Base-by-base conservation (phyloP, 2,113 vertebrate genomes). In the Mola mola region DNA sequence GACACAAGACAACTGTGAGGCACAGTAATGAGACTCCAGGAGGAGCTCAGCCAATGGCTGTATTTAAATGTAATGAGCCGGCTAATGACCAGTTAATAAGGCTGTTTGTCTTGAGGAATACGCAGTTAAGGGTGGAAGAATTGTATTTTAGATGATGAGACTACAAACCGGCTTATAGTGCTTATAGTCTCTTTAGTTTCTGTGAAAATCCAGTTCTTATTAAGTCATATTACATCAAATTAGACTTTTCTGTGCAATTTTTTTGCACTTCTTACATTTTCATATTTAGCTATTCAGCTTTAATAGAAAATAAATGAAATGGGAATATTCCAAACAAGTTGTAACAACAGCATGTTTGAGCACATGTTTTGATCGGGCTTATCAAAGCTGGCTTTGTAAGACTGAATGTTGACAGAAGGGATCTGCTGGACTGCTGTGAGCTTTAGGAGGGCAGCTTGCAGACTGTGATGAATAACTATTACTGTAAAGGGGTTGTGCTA, bases 401-500 rank as follows among this genome's bases (percentile, higher is more conserved):
- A 73, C 31, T 36, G 21, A 42, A 50, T 75, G 67, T 60, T 72
- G 71, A 69, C 63, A 69, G 52, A 61, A 60, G 55, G 34, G 69
- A 72, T 21, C 12, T 47, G 26, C 67, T 61, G 70, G 50, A 69
- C 42, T 24, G 65, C 47, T 55, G 67, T 20, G 60, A 73, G 83
- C 68, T 71, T 63, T 51, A 50, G 75, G 49, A 78, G 58, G 59
- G 75, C 70, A 56, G 64, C 60, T 70, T 75, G 64, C 78, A 58
- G 72, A 83, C 81, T 66, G 84, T 90, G 90, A 92, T 90, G 87
- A 91, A 91, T 91, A 89, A 89, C 81, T 81, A 82, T 87, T 83
- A 86, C 76, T 80, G 83, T 87, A 90, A 91, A 82, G 78, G 85
- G 84, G 85, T 79, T 82, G 83, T 75, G 84, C 85, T 81, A 73